Conservation (phyloP, 2,113 vertebrate species). For the Vanacampus margaritifer region DNA sequence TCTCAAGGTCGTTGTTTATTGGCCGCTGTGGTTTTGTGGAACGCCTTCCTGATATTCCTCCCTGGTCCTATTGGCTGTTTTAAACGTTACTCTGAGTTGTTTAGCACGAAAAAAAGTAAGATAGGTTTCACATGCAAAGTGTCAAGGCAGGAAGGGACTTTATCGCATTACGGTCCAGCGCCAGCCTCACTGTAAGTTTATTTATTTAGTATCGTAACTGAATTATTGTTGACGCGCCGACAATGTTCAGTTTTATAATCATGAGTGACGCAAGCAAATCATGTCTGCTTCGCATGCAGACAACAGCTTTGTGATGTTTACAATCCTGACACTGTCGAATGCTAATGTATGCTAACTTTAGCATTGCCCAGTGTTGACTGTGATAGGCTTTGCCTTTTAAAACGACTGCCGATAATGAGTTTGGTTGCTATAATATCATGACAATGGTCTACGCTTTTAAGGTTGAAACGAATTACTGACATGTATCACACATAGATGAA, state of each 20-base stretch:
- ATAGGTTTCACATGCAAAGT: conserved; percentile 47
- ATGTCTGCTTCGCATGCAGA: background rate
- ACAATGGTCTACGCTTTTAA: background rate
- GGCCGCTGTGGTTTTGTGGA: background rate
- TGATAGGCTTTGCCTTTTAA: too few species aligned
- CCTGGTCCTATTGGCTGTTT: conserved; percentile 32
- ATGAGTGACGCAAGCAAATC: accelerated
- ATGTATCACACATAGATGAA: background rate
- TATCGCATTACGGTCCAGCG: conserved; percentile 4
- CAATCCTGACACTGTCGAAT: background rate
- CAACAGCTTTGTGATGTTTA: conserved; percentile 15
- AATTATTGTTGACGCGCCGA: background rate
- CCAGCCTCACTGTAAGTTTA: conserved; percentile 39
- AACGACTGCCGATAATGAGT: background rate
- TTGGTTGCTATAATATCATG: background rate
- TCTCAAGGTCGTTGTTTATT: conserved; percentile 11
- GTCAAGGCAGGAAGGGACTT: conserved; percentile 40
- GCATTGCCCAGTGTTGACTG: background rate
- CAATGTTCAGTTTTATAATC: accelerated
- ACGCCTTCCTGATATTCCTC: background rate
- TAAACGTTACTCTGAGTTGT: background rate
- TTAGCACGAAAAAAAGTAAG: conserved; percentile 16
- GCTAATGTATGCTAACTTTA: background rate
- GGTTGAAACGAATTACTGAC: background rate
- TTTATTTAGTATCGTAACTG: background rate